Base-by-base conservation (phyloP, 2,113 vertebrate genomes). In the Hippocampus mohnikei region DNA sequence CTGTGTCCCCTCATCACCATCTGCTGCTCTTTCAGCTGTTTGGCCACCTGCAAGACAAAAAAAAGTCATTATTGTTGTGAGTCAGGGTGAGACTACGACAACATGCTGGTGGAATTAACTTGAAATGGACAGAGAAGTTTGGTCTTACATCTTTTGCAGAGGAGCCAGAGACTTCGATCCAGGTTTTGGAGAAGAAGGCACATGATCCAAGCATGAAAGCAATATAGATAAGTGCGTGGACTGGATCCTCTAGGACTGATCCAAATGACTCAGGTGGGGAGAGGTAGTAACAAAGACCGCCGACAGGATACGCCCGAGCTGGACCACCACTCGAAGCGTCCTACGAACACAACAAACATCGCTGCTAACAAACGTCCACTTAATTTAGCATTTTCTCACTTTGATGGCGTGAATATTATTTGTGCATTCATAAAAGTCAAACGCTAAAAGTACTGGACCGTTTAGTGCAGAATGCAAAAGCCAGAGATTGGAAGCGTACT, bases 81-180 rank as follows among this genome's bases (percentile, higher is more conserved):
- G 56, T 13, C 21, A n/a, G n/a, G 21, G 20, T 20, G 20, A 63
- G 21, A n/a, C 3, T 12, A n/a, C 11, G 1, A 23, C 9, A 62
- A 42, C 37, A 6, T 6, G 3, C 55, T 13, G 3, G 23, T 13
- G 23, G 23, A 63, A 41, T 21, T 20, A 41, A 63, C 59, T 33
- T 18, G 18, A 8, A 8, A 58, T 44, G 42, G 10, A 12, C 2
- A 13, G 10, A 64, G 16, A 5, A n/a, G 27, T 5, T 12, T 52
- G 15, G 56, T 94, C 96, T 92, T 86, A 98, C 97, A 66, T 99
- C 97, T 92, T 98, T 99, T 21, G 97, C 97, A 67, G 97, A 99
- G 12, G 97, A 99, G 48, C 97, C 97, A 1, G 97, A 99, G 20
- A 99, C 97, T 88, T 99, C 97, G 58, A 99, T 99, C 97, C 97